Evolutionary conservation across 1,140 invertebrate genomes (phyloP), one percentile per base, ranked within the genome.

Genomic region (Luehdorfia chinensis): DNA sequence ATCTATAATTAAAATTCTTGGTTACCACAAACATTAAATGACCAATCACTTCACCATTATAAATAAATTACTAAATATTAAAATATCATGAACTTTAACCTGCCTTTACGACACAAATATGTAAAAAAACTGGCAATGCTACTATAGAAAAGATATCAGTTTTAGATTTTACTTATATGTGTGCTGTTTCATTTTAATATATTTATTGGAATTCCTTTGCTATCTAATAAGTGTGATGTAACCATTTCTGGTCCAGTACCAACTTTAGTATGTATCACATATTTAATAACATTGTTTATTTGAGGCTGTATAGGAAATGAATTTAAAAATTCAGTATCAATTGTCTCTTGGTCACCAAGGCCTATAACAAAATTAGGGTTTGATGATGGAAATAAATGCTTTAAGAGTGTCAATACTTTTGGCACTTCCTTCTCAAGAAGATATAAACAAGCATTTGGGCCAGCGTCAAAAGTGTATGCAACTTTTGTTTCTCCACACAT

Each of bases 381-480:
- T 49, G 87, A 76, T 41, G 91, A 87, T 30, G 95, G 95, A 64
- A 96, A 97, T 13, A 91, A 89, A 62, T 93, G 66, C 66, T 93
- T 89, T 2, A 97, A 73, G 21, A 94, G 59, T 30, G 89, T 74
- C 2, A 94, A 21, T 15, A 97, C 80, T 70, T 89, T 84, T 2
- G 91, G 76, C 0, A 98, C 91, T 86, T 94, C 88, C 57, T 94
- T 87, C 67, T 96, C 92, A 47, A 96, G 75, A 11, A 97, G 78
- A 87, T 95, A 99, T 0, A 99, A 72, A 75, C 96, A 98, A 2
- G 96, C 96, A 90, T 99, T 99, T 45, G 97, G 95, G 6, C 98
- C 98, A 50, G 97, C 97, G 91, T 99, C 97, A 89, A 97, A 99
- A 14, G 97, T 98, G 75, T 99, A 99, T 2, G 96, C 96, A 2